Conservation (phyloP, 2,797 vertebrate genomes). For the Gephyroberyx darwinii region DNA sequence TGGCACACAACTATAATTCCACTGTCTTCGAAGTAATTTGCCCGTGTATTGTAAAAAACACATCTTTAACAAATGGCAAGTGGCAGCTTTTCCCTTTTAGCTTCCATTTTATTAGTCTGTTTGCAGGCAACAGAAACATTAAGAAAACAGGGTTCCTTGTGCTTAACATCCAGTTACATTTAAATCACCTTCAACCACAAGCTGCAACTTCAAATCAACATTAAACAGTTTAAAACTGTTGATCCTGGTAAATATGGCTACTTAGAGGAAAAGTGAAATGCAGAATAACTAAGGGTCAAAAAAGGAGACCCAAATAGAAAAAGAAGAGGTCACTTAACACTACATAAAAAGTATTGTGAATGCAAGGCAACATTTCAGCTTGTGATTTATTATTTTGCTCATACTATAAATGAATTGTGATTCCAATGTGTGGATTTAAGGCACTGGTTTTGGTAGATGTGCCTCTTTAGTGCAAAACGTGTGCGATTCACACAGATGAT, state of each 20-base stretch:
- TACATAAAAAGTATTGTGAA: conserved; percentile 9
- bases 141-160: conserved; percentile 24
- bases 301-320: conserved; percentile 19
- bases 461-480: conserved; percentile 33
- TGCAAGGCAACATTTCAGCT: conserved; percentile 47
- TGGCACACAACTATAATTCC: not conserved
- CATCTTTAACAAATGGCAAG: conserved; percentile 10
- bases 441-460: conserved; percentile 48
- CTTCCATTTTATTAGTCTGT: conserved; percentile 40
- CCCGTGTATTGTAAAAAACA: conserved; percentile 1
- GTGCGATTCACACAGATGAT: conserved; percentile 65
- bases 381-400: conserved; percentile 9
- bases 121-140: conserved; percentile 27
- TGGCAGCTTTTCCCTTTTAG: conserved; percentile 19
- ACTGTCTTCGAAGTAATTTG: not conserved
- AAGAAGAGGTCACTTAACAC: not conserved
- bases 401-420: not conserved
- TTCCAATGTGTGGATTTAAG: conserved; percentile 49
- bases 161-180: conserved; percentile 33
- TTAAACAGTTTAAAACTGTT: not conserved
- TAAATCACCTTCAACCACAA: not conserved
- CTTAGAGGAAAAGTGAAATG: conserved; percentile 1
- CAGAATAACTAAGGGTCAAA: not conserved
- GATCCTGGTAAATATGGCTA: conserved; percentile 29
- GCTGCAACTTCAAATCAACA: not conserved